Conservation (phyloP, 2,888 invertebrate species). For the Axea sp. region DNA sequence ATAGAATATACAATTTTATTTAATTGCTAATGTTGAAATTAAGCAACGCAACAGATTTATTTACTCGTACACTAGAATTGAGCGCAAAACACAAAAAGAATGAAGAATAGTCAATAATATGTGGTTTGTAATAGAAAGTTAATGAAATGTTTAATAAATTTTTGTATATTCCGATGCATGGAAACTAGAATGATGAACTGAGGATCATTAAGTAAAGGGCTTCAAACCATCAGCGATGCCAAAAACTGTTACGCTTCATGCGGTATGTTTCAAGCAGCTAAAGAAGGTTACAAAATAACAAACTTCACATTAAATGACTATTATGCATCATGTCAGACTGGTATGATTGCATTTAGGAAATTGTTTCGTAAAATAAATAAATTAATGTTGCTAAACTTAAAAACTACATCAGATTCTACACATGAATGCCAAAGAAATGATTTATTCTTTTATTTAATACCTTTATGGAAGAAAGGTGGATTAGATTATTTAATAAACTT, state of each 20-base stretch:
- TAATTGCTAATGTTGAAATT: too few species aligned
- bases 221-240: slow-evolving; percentile 53
- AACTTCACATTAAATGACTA: slow-evolving; percentile 54
- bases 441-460: slow-evolving; percentile 15
- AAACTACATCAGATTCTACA: slow-evolving; percentile 20
- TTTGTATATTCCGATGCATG: slow-evolving; percentile 42
- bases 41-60: too few species aligned
- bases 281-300: slow-evolving; percentile 62
- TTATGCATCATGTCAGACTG: slow-evolving; percentile 48
- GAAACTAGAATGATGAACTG: slow-evolving; percentile 50
- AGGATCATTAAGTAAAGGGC: slow-evolving; percentile 58
- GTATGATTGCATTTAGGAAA: slow-evolving; percentile 52
- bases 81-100: neutral
- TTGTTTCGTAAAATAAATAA: slow-evolving; percentile 48
- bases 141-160: slow-evolving; percentile 50
- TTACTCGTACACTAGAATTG: too few species aligned
- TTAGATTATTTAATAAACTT: too few species aligned
- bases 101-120: slow-evolving; percentile 16
- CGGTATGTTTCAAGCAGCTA: slow-evolving; percentile 59
- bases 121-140: slow-evolving; percentile 39
- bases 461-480: slow-evolving; percentile 3
- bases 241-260: slow-evolving; percentile 62
- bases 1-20: too few species aligned
- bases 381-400: slow-evolving; percentile 36
- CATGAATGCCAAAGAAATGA: neutral